These are phyloP conservation scores for Campylorhamphus procurvoides DNA, from an alignment of 2,113 vertebrate species.

Conservation along the genomic window DNA sequence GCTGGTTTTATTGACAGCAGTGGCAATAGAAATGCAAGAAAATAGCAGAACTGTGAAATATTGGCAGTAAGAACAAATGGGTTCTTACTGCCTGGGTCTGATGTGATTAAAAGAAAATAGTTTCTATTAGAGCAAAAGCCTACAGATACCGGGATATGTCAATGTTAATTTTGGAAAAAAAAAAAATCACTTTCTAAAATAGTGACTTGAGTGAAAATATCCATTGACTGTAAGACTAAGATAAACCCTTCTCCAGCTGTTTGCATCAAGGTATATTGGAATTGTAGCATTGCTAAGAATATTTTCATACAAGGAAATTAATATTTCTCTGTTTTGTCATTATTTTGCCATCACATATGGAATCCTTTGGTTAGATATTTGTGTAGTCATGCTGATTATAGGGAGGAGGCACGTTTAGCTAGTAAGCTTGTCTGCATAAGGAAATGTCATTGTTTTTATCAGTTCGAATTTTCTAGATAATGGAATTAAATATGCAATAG, in stretches of 20 bases:
- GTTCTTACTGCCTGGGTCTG: not conserved
- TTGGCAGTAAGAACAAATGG: not conserved
- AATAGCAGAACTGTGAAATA: not conserved
- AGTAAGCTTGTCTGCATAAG: not conserved
- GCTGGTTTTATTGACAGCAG: not conserved
- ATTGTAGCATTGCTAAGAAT: not conserved
- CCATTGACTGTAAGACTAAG: not conserved
- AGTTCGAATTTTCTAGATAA: not conserved
- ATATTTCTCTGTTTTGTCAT: not conserved
- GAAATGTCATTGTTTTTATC: not conserved
- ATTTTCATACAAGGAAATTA: not conserved
- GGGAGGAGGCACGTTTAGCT: not conserved
- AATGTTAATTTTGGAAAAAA: not conserved
- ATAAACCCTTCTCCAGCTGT: not conserved
- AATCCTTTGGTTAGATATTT: not conserved
- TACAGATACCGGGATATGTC: not conserved
- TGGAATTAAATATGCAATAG: not conserved
- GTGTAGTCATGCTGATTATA: not conserved
- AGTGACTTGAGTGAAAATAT: not conserved
- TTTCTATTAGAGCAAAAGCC: not conserved
- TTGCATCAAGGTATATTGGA: not conserved
- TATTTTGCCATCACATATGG: not conserved
- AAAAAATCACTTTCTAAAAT: not conserved
- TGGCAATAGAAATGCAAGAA: not conserved
- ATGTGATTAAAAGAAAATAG: not conserved